Base-by-base conservation (phyloP, 2,888 invertebrate genomes). In the Lithophane ornitopus region DNA sequence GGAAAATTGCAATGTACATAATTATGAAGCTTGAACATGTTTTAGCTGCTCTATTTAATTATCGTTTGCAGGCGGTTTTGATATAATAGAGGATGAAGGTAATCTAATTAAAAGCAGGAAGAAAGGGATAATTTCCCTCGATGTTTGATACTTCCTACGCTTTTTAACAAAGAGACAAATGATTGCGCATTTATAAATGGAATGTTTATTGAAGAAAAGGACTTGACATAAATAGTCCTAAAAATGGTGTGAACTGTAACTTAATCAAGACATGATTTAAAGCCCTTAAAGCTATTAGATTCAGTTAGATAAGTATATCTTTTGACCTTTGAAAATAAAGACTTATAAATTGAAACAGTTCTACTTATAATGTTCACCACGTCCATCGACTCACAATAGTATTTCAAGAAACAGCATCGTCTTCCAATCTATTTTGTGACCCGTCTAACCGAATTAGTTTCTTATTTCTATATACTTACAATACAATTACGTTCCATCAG, bases 401-500 rank as follows among this genome's bases (percentile, higher is more conserved):
- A 76, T 70, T 70, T 66, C 46, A n/a, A 65, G 59, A 56, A 74
- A 81, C 19, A 54, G 58, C n/a, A 49, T 58, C 26, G 28, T 69
- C 68, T 52, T 66, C 61, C 46, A 69, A 80, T 74, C 44, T 63
- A 26, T 73, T 67, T 54, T 59, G 68, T 72, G 68, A 69, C 46
- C 58, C 59, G 34, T 49, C 39, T 61, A 59, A 73, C 44, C 28
- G 67, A 70, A 54, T 73, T 62, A 69, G 62, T 56, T 76, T 81
- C 56, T 70, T 82, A 74, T 74, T 82, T 82, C 58, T 63, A 41
- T 80, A 70, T 72, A 74, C 85, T 66, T 52, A 66, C 34, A 65
- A 74, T 54, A 67, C 63, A 66, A 62, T 74, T 72, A 69, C 22
- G 34, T 67, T 70, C 19, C n/a, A 52, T 58, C 52, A 66, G 39